Conservation (phyloP, 2,113 vertebrate genomes). For the Sisor rabdophorus region DNA sequence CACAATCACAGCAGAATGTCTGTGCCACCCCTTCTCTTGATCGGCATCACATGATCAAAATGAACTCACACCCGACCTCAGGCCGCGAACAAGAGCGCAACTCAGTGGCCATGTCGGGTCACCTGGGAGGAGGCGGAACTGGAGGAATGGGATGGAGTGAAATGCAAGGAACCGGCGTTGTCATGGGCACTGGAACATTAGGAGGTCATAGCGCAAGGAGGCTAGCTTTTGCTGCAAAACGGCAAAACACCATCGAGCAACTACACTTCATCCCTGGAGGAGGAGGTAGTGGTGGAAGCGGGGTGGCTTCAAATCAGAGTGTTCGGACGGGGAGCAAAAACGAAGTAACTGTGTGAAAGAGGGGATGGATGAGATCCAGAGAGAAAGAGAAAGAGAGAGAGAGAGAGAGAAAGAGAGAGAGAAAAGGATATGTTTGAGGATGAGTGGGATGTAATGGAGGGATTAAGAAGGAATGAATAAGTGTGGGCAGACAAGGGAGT, state of each 20-base stretch:
- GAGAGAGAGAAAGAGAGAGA: conserved; percentile 21
- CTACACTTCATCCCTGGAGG: conserved; percentile 88
- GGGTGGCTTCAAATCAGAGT: conserved; percentile 71
- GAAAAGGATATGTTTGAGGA: conserved; percentile 22
- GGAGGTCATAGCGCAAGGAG: conserved; percentile 74
- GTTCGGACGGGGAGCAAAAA: conserved; percentile 83
- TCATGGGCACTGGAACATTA: conserved; percentile 78
- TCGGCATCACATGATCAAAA: conserved; percentile 83
- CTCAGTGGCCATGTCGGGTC: conserved; percentile 57
- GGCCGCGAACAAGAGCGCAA: conserved; percentile 72
- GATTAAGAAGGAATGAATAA: conserved; percentile 32
- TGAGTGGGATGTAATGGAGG: conserved; percentile 25
- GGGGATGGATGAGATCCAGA: conserved; percentile 40
- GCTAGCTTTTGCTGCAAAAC: conserved; percentile 81
- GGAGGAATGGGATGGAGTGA: conserved; percentile 71
- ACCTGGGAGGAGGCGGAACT: conserved; percentile 61
- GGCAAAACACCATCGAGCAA: conserved; percentile 89
- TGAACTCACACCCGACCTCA: conserved; percentile 81
- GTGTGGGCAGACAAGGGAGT: conserved; percentile 31
- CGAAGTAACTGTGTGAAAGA: conserved; percentile 82
- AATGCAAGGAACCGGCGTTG: conserved; percentile 65
- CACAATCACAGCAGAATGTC: conserved; percentile 81
- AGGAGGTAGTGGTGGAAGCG: conserved; percentile 62
- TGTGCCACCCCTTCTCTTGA: conserved; percentile 78
- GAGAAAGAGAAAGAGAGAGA: conserved; percentile 9